phyloP scores from a whole-genome alignment of 2,797 vertebrate species.

The Brachymystax lenok region DNA sequence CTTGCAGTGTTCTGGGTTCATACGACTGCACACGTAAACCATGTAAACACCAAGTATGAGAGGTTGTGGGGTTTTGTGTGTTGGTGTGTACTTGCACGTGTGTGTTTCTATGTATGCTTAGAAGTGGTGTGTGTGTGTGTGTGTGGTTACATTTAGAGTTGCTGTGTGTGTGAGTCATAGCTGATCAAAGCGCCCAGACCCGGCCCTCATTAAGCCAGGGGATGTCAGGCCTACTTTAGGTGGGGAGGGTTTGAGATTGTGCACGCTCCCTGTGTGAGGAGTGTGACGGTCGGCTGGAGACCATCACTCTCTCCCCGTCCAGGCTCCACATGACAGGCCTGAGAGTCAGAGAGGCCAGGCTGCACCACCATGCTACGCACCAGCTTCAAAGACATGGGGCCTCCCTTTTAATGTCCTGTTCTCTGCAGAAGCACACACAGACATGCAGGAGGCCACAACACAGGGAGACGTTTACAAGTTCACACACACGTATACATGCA shows the following conservation, averaged over 20 bases:
- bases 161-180: neutral
- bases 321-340: constrained; percentile 22
- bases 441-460: constrained; percentile 12
- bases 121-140: no score
- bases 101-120: neutral
- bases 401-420: constrained; percentile 37
- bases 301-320: constrained; percentile 13
- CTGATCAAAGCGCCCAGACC: constrained; percentile 40
- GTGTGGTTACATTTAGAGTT: neutral
- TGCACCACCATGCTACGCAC: neutral
- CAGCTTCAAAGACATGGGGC: constrained; percentile 44
- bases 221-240: constrained; percentile 58
- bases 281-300: constrained; percentile 49
- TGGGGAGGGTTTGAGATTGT: constrained; percentile 51
- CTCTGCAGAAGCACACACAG: neutral
- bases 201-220: constrained; percentile 14
- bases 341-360: constrained; percentile 17
- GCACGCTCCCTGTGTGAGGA: constrained; percentile 36
- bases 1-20: neutral
- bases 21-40: no score
- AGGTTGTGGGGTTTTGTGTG: constrained; percentile 18
- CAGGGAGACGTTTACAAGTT: neutral
- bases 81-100: constrained; percentile 13
- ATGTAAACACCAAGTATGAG: no score
- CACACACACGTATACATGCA: neutral